These are phyloP conservation scores for Zonitis immaculata DNA, from an alignment of 2,888 invertebrate genomes.

Conservation along the genomic window DNA sequence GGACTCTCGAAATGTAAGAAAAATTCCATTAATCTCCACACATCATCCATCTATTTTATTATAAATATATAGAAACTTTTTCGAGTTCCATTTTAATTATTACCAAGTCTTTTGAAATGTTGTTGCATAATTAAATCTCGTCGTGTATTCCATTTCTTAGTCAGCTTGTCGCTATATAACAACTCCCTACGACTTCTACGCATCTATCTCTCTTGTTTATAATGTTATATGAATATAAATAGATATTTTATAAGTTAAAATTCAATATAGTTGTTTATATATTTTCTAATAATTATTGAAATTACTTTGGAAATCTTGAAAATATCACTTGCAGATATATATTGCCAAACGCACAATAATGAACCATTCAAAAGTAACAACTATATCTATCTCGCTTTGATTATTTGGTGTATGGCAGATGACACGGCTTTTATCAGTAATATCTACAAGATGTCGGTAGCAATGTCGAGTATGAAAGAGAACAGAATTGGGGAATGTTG, in stretches of 20 bases:
- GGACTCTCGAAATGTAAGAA: no score
- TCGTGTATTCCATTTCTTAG: neutral
- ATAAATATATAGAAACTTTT: neutral
- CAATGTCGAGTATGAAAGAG: constrained; percentile 10
- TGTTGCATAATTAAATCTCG: neutral
- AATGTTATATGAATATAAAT: neutral
- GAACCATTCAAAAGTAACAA: neutral
- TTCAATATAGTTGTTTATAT: no score
- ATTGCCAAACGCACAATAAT: no score
- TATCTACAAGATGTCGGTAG: constrained; percentile 21
- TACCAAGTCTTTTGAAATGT: neutral
- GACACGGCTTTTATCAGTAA: constrained; percentile 26
- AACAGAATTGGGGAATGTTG: neutral
- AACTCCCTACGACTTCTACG: neutral
- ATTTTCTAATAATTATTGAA: no score
- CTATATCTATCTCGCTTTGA: neutral
- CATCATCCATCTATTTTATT: neutral
- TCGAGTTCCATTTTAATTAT: neutral
- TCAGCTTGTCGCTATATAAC: neutral
- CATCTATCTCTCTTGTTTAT: neutral
- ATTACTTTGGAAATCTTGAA: no score
- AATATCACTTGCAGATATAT: no score
- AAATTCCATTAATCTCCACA: no score
- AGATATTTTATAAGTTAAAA: neutral
- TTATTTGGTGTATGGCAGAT: constrained; percentile 19